These are phyloP conservation scores for Brenthis hecate DNA, from an alignment of 2,888 invertebrate species.

Conservation along the genomic window DNA sequence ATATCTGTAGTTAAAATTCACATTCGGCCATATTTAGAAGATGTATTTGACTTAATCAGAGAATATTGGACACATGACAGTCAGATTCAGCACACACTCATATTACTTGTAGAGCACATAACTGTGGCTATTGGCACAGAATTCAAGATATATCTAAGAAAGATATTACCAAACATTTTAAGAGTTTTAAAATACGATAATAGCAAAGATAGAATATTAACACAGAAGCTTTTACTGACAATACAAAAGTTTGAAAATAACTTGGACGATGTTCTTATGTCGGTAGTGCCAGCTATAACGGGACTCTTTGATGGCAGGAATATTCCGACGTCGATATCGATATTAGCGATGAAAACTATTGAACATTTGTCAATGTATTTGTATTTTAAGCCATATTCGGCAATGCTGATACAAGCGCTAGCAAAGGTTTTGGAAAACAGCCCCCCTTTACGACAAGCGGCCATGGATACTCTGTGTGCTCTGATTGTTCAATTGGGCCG, in stretches of 20 bases:
- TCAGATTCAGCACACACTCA: slow-evolving; percentile 92
- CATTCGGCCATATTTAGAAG: slow-evolving; percentile 96
- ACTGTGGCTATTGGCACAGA: slow-evolving; percentile 97
- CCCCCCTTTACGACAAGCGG: slow-evolving; percentile 88
- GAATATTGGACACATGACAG: slow-evolving; percentile 96
- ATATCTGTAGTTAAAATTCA: slow-evolving; percentile 98
- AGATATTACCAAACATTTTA: slow-evolving; percentile 96
- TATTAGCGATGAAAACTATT: slow-evolving; percentile 91
- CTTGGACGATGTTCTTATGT: slow-evolving; percentile 96
- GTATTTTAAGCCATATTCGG: slow-evolving; percentile 95
- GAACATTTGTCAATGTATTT: slow-evolving; percentile 93
- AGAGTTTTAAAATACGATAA: slow-evolving; percentile 94
- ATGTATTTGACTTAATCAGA: slow-evolving; percentile 95
- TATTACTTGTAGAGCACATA: slow-evolving; percentile 95
- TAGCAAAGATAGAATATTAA: slow-evolving; percentile 91
- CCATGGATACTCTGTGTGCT: slow-evolving; percentile 95
- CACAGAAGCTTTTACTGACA: slow-evolving; percentile 91
- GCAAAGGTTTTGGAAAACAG: slow-evolving; percentile 92
- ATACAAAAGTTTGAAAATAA: slow-evolving; percentile 97
- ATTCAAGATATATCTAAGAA: slow-evolving; percentile 96
- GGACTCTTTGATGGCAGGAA: slow-evolving; percentile 94
- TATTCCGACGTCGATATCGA: slow-evolving; percentile 88
- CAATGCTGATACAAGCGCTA: slow-evolving; percentile 95
- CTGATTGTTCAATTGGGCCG: slow-evolving; percentile 94
- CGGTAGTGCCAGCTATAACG: slow-evolving; percentile 97